Evolutionary conservation across 2,797 vertebrate species (phyloP).

Genomic region (Clarias laeviceps): DNA sequence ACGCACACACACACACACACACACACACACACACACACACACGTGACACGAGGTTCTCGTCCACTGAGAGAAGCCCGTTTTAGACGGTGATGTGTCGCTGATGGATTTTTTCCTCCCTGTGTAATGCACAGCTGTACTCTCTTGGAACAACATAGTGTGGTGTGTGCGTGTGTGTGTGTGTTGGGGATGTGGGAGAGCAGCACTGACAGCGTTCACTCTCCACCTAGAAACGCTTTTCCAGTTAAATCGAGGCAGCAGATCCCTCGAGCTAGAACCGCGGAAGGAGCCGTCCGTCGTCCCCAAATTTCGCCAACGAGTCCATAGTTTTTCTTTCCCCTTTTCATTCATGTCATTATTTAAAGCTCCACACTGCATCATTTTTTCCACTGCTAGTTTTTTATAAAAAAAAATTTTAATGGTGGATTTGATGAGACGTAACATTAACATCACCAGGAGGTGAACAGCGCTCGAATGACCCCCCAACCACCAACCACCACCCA

Average conservation of each 20-base stretch:
- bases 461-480: neutral
- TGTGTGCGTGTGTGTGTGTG: neutral
- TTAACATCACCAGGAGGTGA: neutral
- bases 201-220: neutral
- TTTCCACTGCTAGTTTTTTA: neutral
- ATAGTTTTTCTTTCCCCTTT: neutral
- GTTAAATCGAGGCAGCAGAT: neutral
- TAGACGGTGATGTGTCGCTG: constrained; percentile 62
- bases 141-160: neutral
- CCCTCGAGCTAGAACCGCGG: neutral
- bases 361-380: neutral
- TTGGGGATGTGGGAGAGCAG: neutral
- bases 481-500: neutral
- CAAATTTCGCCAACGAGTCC: too few species aligned
- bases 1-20: constrained; percentile 22
- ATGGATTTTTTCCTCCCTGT: constrained; percentile 56
- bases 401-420: neutral
- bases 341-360: neutral
- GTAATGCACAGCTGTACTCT: constrained; percentile 62
- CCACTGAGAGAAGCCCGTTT: constrained; percentile 60
- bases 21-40: neutral
- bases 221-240: constrained; percentile 4
- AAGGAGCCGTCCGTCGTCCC: neutral
- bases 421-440: neutral
- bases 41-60: constrained; percentile 43